Evolutionary conservation across 1,140 invertebrate species (phyloP).

Genomic region (Stenopsyche tienmushanensis): DNA sequence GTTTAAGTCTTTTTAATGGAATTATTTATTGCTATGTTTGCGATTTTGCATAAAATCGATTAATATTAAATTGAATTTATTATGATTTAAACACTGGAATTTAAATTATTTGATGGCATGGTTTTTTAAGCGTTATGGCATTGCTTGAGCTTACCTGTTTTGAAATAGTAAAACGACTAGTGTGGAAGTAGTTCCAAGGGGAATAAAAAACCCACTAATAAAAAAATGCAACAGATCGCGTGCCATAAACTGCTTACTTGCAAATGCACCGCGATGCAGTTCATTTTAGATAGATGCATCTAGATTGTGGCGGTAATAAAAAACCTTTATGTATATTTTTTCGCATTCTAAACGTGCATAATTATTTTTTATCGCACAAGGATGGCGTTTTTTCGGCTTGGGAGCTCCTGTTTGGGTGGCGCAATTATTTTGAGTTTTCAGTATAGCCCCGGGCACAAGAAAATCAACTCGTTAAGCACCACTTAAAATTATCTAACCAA

Average conservation of each 20-base stretch:
- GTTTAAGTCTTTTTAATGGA: no score
- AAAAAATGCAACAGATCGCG: slow-evolving; percentile 7
- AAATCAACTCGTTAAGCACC: background rate
- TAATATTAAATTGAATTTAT: no score
- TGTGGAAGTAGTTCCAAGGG: background rate
- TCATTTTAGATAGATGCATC: background rate
- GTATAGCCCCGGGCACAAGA: no score
- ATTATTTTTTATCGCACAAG: background rate
- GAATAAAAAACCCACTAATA: background rate
- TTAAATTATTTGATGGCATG: no score
- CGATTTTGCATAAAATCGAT: no score
- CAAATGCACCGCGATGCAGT: background rate
- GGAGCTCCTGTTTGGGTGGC: no score
- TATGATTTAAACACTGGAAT: no score
- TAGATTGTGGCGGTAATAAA: background rate
- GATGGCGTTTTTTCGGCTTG: background rate
- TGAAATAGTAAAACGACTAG: background rate
- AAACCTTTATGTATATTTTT: background rate
- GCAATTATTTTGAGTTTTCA: background rate
- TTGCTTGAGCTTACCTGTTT: background rate
- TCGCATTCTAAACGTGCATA: no score
- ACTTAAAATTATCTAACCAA: slow-evolving; percentile 12
- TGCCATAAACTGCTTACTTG: slow-evolving; percentile 1
- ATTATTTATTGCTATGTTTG: no score
- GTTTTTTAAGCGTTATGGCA: no score